Conservation (phyloP, 2,113 vertebrate species). For the Haemorhous mexicanus region DNA sequence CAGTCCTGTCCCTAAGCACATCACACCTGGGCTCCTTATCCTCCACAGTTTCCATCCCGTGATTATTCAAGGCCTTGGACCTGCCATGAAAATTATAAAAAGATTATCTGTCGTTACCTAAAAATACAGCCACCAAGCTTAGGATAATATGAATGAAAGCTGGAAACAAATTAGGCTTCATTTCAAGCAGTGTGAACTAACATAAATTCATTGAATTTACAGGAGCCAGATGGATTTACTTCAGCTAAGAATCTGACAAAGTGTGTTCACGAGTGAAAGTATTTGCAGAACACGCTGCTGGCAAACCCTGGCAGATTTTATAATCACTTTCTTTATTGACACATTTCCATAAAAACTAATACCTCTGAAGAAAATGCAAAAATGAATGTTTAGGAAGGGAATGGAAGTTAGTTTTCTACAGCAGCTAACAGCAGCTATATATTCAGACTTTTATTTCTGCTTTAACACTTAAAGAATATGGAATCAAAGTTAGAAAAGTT, state of each 20-base stretch:
- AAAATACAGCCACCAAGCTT: neutral
- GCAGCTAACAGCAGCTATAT: neutral
- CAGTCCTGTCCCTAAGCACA: neutral
- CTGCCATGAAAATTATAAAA: neutral
- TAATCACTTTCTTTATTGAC: neutral
- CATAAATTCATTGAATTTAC: constrained; percentile 1
- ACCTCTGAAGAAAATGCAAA: neutral
- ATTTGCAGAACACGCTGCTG: neutral
- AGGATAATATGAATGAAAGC: constrained; percentile 10
- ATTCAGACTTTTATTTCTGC: neutral
- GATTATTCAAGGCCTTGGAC: neutral
- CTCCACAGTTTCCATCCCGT: neutral
- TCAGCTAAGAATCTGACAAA: constrained; percentile 28
- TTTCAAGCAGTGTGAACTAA: constrained; percentile 10
- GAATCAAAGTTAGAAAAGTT: neutral
- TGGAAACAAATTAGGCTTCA: constrained; percentile 8
- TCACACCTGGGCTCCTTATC: neutral
- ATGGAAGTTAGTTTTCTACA: neutral
- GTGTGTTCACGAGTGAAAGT: neutral
- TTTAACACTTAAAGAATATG: neutral
- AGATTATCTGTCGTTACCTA: neutral
- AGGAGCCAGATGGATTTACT: constrained; percentile 36
- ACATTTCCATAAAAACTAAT: constrained; percentile 11
- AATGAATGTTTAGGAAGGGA: neutral
- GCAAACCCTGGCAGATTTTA: constrained; percentile 18